Percentiles rank a stretch among this genome's conserved stretches.
These are phyloP conservation scores for Trichomalopsis sarcophagae DNA, from an alignment of 1,140 invertebrate species.

Conservation along the genomic window DNA sequence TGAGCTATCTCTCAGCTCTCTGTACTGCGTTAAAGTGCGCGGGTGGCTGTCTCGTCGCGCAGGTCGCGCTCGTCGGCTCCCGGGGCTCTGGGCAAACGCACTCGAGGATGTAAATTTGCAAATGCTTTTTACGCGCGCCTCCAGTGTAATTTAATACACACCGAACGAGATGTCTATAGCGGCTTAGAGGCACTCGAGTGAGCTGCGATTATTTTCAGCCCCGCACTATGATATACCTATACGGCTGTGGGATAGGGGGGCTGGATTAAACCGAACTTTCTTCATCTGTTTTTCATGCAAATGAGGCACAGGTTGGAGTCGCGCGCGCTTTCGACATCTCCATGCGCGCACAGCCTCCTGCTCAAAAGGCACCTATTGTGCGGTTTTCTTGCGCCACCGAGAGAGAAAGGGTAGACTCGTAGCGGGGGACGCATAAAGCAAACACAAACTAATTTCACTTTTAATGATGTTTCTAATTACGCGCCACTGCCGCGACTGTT, in stretches of 20 bases:
- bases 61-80: too few species aligned
- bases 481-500: neutral
- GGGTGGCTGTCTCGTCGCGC: too few species aligned
- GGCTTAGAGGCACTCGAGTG: neutral
- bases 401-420: neutral
- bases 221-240: too few species aligned
- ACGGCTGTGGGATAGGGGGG: too few species aligned
- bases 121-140: neutral
- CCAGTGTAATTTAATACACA: neutral
- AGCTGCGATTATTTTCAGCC: neutral
- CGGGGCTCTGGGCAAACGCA: neutral
- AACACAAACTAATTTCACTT: slow-evolving; percentile 30
- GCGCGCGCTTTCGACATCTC: neutral
- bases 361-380: slow-evolving; percentile 15
- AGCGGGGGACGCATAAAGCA: neutral
- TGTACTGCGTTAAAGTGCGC: too few species aligned
- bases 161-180: too few species aligned
- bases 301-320: slow-evolving; percentile 1
- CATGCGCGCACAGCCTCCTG: neutral
- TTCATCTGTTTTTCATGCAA: slow-evolving; percentile 22
- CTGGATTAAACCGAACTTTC: slow-evolving; percentile 1
- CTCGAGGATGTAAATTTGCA: neutral
- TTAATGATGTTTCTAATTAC: slow-evolving; percentile 38
- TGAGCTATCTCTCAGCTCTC: too few species aligned
- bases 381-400: neutral